These are phyloP conservation scores for Cryptocephalus primarius DNA, from an alignment of 2,888 invertebrate species.

Conservation along the genomic window DNA sequence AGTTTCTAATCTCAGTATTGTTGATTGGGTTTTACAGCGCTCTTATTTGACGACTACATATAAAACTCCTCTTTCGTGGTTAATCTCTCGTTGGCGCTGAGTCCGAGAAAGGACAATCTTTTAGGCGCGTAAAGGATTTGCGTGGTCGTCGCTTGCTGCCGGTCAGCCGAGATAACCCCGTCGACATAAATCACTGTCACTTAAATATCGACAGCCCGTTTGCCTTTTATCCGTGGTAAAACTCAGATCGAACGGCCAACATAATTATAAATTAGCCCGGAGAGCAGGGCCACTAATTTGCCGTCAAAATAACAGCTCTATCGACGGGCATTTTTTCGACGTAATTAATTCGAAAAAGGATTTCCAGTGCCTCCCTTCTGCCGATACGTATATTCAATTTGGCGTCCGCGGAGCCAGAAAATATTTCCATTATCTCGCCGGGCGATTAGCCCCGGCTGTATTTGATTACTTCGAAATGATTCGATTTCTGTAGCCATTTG, in stretches of 20 bases:
- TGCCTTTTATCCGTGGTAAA: conserved; percentile 30
- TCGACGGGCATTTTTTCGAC: conserved; percentile 19
- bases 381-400: neutral
- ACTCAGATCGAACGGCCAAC: conserved; percentile 31
- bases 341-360: neutral
- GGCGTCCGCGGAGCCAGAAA: neutral
- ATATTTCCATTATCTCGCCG: neutral
- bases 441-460: neutral
- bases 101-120: too few relatives aligned
- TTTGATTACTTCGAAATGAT: neutral
- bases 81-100: too few relatives aligned
- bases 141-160: too few relatives aligned
- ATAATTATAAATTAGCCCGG: conserved; percentile 36
- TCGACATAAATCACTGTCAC: conserved; percentile 33
- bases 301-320: conserved; percentile 33
- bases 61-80: too few relatives aligned
- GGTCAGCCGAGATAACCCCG: conserved; percentile 16
- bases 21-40: too few relatives aligned
- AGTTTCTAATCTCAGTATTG: too few relatives aligned
- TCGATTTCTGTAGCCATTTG: neutral
- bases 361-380: neutral
- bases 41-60: too few relatives aligned
- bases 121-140: too few relatives aligned
- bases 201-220: neutral
- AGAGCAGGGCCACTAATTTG: conserved; percentile 34